Percentiles rank a stretch among this genome's conserved stretches.
Evolutionary conservation across 2,113 vertebrate genomes (phyloP).

Genomic region (Nothobranchius furzeri): DNA sequence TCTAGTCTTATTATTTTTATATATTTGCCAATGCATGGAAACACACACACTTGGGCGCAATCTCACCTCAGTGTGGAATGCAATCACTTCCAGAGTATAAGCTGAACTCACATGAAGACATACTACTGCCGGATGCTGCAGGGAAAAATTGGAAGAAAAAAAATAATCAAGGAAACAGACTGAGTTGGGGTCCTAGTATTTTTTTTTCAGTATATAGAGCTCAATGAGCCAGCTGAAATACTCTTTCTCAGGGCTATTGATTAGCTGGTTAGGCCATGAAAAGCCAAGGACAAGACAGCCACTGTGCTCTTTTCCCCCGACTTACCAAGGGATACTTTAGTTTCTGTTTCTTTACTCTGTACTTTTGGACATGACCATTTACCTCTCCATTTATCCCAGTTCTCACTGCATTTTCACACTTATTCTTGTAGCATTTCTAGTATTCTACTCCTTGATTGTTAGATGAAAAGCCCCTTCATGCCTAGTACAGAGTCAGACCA

Average conservation of each 20-base stretch:
- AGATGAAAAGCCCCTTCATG: conserved; percentile 35
- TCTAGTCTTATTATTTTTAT: too few species aligned
- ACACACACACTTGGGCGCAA: too few species aligned
- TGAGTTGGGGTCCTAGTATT: conserved; percentile 43
- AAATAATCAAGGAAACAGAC: conserved; percentile 1
- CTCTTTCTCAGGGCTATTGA: conserved; percentile 73
- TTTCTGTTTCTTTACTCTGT: conserved; percentile 27
- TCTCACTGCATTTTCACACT: conserved; percentile 9
- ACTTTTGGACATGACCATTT: background rate
- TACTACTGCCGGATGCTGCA: conserved; percentile 15
- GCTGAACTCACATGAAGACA: conserved; percentile 28
- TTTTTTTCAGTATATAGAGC: conserved; percentile 44
- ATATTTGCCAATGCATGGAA: too few species aligned
- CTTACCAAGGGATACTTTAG: conserved; percentile 27
- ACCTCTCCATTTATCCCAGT: conserved; percentile 22
- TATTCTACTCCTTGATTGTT: conserved; percentile 42
- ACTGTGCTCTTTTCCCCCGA: conserved; percentile 52
- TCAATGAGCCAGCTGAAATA: conserved; percentile 59
- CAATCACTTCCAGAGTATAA: conserved; percentile 35
- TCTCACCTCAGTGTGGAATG: background rate
- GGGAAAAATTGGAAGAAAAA: conserved; percentile 3
- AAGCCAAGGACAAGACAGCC: conserved; percentile 57
- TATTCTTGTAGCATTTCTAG: conserved; percentile 30
- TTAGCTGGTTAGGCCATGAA: conserved; percentile 72
- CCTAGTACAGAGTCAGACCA: conserved; percentile 62